phyloP scores from a whole-genome alignment of 1,140 invertebrate species.

The Helicorthomorpha holstii region DNA sequence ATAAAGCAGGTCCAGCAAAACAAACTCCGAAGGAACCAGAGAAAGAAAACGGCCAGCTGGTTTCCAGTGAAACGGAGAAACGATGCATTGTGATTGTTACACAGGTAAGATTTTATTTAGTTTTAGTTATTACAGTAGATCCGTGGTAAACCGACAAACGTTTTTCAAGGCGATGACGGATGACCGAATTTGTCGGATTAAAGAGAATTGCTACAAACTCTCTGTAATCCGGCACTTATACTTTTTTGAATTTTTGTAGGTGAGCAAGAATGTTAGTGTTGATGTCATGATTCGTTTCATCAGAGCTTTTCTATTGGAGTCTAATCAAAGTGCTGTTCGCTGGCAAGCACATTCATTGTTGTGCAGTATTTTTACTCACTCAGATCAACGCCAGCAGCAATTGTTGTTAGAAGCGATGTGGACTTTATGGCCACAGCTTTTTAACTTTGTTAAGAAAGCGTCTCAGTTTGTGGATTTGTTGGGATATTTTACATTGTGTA shows the following conservation, averaged over 20 bases:
- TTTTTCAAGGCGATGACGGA: no score
- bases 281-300: conserved; percentile 46
- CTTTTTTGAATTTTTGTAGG: no score
- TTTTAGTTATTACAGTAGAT: no score
- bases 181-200: no score
- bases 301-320: conserved; percentile 77
- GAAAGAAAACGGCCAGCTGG: background rate
- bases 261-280: conserved; percentile 5
- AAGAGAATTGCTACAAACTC: no score
- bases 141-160: no score
- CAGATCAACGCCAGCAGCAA: conserved; percentile 53
- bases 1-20: background rate
- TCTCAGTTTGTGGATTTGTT: conserved; percentile 91
- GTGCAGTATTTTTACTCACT: conserved; percentile 72
- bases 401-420: conserved; percentile 64
- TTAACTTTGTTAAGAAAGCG: conserved; percentile 78
- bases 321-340: conserved; percentile 75
- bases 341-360: conserved; percentile 88
- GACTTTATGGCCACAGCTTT: conserved; percentile 77
- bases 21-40: background rate
- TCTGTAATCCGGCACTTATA: no score
- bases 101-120: no score
- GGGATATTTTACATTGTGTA: conserved; percentile 80
- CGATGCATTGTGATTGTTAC: no score
- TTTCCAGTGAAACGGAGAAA: no score